Conservation (phyloP, 2,113 vertebrate species). For the Poeciliopsis retropinna region DNA sequence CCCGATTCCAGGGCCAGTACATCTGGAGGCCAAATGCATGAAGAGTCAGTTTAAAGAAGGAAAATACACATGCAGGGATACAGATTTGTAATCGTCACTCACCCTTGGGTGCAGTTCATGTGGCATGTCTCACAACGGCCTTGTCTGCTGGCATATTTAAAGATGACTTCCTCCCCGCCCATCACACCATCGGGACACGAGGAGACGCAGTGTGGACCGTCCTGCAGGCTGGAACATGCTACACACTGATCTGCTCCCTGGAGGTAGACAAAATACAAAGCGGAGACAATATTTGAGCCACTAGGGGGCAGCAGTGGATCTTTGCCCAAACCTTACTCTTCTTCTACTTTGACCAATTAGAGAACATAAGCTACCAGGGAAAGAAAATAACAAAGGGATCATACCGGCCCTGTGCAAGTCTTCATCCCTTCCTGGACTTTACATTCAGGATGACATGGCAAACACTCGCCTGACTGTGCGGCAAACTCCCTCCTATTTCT, state of each 20-base stretch:
- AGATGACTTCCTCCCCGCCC: conserved; percentile 88
- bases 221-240: conserved; percentile 82
- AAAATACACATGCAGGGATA: not conserved
- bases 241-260: conserved; percentile 89
- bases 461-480: conserved; percentile 77
- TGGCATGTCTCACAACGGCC: conserved; percentile 87
- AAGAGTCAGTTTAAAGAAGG: not conserved
- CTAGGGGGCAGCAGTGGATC: conserved; percentile 40
- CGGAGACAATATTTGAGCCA: not conserved
- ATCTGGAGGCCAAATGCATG: conserved; percentile 72
- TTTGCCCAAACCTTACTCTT: not conserved
- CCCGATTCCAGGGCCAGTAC: conserved; percentile 79
- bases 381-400: not conserved
- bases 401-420: conserved; percentile 90
- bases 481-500: conserved; percentile 88
- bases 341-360: not conserved
- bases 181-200: conserved; percentile 87
- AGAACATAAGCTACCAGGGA: too few relatives aligned
- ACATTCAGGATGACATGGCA: conserved; percentile 88
- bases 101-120: conserved; percentile 88
- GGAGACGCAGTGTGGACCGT: conserved; percentile 90
- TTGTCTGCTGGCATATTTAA: conserved; percentile 84
- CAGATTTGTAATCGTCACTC: conserved; percentile 26
- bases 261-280: not conserved
- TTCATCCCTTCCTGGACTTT: conserved; percentile 78